These are phyloP conservation scores for Stenchaetothrips biformis DNA, from an alignment of 2,888 invertebrate species.

Conservation along the genomic window DNA sequence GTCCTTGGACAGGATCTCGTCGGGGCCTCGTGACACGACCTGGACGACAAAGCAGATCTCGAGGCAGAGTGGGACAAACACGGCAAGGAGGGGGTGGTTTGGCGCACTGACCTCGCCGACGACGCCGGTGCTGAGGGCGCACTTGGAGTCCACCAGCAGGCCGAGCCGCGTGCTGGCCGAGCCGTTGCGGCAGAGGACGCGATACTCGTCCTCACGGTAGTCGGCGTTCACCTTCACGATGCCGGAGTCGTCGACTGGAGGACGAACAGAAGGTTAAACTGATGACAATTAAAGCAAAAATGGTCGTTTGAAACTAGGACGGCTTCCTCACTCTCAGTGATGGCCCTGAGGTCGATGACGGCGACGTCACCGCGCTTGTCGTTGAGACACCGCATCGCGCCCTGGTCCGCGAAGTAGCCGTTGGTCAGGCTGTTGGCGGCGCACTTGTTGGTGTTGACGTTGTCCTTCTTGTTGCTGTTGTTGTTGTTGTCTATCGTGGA, in stretches of 20 bases:
- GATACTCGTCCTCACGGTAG: conserved; percentile 43
- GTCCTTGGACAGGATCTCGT: conserved; percentile 28
- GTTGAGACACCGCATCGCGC: conserved; percentile 55
- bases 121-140: conserved; percentile 36
- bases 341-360: conserved; percentile 50
- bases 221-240: conserved; percentile 31
- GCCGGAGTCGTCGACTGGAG: conserved; percentile 33
- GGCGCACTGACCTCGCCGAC: conserved; percentile 39
- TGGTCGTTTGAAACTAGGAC: conserved; percentile 37
- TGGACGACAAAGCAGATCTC: background rate
- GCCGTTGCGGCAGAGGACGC: conserved; percentile 59
- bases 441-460: conserved; percentile 37
- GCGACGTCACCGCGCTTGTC: conserved; percentile 55
- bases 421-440: conserved; percentile 43
- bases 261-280: background rate
- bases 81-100: no score
- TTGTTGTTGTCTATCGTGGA: conserved; percentile 1
- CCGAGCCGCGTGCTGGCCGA: conserved; percentile 50
- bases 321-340: conserved; percentile 2
- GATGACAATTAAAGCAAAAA: conserved; percentile 36
- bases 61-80: no score
- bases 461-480: no score
- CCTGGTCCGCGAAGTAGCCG: conserved; percentile 56
- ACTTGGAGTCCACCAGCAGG: conserved; percentile 49
- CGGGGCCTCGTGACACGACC: conserved; percentile 44